Evolutionary conservation across 2,797 vertebrate genomes (phyloP).

Genomic region (Erithacus rubecula): DNA sequence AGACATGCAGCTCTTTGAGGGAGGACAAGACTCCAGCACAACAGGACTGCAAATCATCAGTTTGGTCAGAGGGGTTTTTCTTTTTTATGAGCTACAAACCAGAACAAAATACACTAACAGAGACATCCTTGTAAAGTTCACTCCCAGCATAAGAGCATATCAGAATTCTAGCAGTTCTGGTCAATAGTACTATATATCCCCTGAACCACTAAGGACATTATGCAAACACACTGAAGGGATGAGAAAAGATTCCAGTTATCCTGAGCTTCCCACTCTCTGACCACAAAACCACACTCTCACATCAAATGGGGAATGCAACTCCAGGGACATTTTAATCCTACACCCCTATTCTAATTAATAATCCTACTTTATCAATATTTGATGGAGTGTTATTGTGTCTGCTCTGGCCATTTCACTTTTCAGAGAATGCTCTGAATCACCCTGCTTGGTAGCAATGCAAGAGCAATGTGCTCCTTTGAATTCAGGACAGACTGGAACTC

Average conservation of each 20-base stretch:
- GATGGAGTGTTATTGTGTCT: slow-evolving; percentile 13
- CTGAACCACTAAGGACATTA: neutral
- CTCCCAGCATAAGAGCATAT: neutral
- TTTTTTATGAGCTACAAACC: neutral
- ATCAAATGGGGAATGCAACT: slow-evolving; percentile 48
- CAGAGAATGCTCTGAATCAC: neutral
- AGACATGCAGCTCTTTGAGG: neutral
- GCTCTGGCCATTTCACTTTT: slow-evolving; percentile 35
- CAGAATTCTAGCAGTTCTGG: neutral
- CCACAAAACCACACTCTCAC: slow-evolving; percentile 28
- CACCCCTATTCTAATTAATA: slow-evolving; percentile 58
- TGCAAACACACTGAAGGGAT: neutral
- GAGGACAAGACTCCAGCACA: neutral
- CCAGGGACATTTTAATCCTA: slow-evolving; percentile 49
- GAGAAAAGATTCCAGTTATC: slow-evolving; percentile 46
- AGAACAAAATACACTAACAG: neutral
- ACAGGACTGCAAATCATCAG: neutral
- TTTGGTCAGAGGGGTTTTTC: neutral
- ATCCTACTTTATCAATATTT: slow-evolving; percentile 59
- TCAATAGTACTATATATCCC: neutral
- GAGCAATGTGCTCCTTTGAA: neutral
- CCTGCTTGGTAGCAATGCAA: neutral
- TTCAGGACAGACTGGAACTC: accelerated
- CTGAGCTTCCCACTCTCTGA: slow-evolving; percentile 29
- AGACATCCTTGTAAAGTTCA: neutral